Percentiles rank a stretch among this genome's conserved stretches.
Conservation (phyloP, 1,140 invertebrate genomes). For the Chrysoperla carnea region DNA sequence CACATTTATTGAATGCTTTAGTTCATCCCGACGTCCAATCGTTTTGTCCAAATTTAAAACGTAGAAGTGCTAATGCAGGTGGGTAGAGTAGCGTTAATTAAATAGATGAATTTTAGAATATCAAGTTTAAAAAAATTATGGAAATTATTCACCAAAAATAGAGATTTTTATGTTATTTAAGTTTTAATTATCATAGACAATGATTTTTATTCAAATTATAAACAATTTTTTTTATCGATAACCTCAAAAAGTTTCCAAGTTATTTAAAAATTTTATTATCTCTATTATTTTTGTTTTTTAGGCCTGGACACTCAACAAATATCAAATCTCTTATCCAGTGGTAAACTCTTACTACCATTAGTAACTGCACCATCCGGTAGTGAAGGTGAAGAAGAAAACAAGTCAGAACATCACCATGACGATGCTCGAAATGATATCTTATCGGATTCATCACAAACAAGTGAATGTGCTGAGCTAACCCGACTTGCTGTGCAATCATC, state of each 20-base stretch:
- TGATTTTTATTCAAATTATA: no score
- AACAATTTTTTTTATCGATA: no score
- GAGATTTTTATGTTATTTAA: no score
- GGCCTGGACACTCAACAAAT: slow-evolving; percentile 31
- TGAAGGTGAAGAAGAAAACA: slow-evolving; percentile 28
- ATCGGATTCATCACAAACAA: slow-evolving; percentile 6
- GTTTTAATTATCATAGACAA: no score
- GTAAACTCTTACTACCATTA: slow-evolving; percentile 31
- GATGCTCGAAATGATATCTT: slow-evolving; percentile 21
- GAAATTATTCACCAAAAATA: no score
- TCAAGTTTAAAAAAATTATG: no score
- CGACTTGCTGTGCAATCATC: slow-evolving; percentile 24
- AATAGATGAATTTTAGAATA: no score
- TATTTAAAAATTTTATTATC: no score
- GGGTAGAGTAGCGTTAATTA: no score
- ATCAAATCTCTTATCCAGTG: slow-evolving; percentile 28
- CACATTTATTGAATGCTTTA: slow-evolving; percentile 32
- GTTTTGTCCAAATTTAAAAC: slow-evolving; percentile 30
- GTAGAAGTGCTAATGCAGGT: slow-evolving; percentile 31
- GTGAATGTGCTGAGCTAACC: slow-evolving; percentile 18
- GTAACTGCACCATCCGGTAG: slow-evolving; percentile 27
- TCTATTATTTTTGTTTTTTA: slow-evolving; percentile 6
- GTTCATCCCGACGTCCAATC: slow-evolving; percentile 24
- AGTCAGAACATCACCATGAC: slow-evolving; percentile 23
- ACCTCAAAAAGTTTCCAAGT: no score